A percentile compares a stretch with the other conserved stretches of the same genome.
phyloP scores from a whole-genome alignment of 2,797 vertebrate genomes.

The Poeciliopsis gracilis region DNA sequence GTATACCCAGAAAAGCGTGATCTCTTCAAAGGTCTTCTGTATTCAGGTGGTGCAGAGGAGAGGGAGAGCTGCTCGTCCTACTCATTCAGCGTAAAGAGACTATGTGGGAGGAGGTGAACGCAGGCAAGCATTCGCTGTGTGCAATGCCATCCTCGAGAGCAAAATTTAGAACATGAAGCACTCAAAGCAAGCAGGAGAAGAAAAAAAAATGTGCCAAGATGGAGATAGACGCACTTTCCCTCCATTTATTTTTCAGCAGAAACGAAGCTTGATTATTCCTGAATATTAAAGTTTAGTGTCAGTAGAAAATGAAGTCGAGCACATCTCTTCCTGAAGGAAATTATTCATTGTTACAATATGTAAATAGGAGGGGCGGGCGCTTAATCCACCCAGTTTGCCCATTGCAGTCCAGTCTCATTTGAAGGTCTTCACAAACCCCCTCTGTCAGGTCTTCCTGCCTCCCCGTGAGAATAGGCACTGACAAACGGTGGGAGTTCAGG shows the following conservation, averaged over 20 bases:
- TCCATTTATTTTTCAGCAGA: slow-evolving; percentile 30
- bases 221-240: slow-evolving; percentile 38
- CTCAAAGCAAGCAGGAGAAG: slow-evolving; percentile 51
- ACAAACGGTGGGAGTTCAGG: slow-evolving; percentile 63
- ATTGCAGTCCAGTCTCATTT: slow-evolving; percentile 44
- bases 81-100: slow-evolving; percentile 68
- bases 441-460: slow-evolving; percentile 58
- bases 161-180: slow-evolving; percentile 64
- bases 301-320: not conserved
- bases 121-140: slow-evolving; percentile 62
- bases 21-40: slow-evolving; percentile 42
- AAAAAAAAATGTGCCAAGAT: slow-evolving; percentile 55
- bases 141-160: slow-evolving; percentile 65
- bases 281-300: not conserved
- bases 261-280: slow-evolving; percentile 13
- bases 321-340: slow-evolving; percentile 12
- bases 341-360: slow-evolving; percentile 9
- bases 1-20: slow-evolving; percentile 10
- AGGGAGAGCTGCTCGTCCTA: slow-evolving; percentile 67
- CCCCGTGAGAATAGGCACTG: slow-evolving; percentile 73
- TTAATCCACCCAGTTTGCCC: slow-evolving; percentile 45
- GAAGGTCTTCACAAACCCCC: slow-evolving; percentile 57
- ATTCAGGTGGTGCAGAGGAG: slow-evolving; percentile 58
- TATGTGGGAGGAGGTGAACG: slow-evolving; percentile 79
- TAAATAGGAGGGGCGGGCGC: slow-evolving; percentile 28